Conservation (phyloP, 2,113 vertebrate species). For the Vulpes lagopus region DNA sequence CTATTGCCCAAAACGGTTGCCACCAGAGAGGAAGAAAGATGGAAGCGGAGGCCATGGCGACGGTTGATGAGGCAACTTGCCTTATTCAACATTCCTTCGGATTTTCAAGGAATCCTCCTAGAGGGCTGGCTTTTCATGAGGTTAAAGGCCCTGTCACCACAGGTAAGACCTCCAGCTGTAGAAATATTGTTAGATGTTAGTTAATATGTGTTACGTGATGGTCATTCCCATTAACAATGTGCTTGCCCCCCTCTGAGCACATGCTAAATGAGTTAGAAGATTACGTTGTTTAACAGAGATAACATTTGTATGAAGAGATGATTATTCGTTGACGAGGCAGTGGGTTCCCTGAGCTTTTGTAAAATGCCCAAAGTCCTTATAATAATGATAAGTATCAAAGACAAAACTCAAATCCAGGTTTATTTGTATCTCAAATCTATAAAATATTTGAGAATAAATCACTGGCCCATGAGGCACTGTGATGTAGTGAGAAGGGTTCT, state of each 20-base stretch:
- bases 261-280: not conserved
- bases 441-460: not conserved
- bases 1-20: not conserved
- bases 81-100: not conserved
- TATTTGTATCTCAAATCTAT: not conserved
- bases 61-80: not conserved
- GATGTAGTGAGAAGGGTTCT: not conserved
- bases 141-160: not conserved
- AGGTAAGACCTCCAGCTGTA: not conserved
- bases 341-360: not conserved
- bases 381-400: not conserved
- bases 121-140: not conserved
- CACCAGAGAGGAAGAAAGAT: not conserved
- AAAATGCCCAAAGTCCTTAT: not conserved
- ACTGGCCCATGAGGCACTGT: not conserved
- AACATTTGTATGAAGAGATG: not conserved
- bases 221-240: not conserved
- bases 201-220: not conserved
- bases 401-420: not conserved
- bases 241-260: fast-evolving
- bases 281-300: not conserved
- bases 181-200: not conserved
- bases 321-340: not conserved
- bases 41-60: not conserved
- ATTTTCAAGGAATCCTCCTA: not conserved